Conservation (phyloP, 2,888 invertebrate species). For the Netelia melanura region DNA sequence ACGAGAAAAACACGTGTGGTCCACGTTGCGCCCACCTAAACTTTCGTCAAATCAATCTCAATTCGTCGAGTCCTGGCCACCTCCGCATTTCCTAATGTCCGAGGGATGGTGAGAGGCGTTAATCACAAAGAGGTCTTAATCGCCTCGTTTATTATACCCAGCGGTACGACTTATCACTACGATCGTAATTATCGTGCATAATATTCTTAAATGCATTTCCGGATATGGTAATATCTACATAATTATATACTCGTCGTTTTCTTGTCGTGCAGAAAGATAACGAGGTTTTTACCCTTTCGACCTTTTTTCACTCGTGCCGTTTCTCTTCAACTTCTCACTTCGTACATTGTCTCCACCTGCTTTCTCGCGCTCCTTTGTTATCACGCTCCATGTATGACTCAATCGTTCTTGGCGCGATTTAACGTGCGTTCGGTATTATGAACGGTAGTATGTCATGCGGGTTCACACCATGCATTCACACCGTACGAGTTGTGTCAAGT, state of each 20-base stretch:
- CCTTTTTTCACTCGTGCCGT: not conserved
- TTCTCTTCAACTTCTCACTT: constrained; percentile 1
- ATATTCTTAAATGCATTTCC: constrained; percentile 1
- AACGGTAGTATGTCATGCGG: not conserved
- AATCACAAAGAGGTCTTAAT: constrained; percentile 24
- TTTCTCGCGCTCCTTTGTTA: not conserved
- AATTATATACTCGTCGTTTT: not conserved
- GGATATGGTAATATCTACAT: not conserved
- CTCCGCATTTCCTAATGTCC: not conserved
- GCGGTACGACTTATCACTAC: constrained; percentile 1
- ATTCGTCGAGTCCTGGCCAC: constrained; percentile 21
- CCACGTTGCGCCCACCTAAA: not conserved
- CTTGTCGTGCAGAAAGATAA: not conserved
- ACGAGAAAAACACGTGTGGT: not conserved
- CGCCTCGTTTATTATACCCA: constrained; percentile 16
- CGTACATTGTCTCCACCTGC: constrained; percentile 7
- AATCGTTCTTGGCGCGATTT: constrained; percentile 9
- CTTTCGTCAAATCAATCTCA: constrained; percentile 21
- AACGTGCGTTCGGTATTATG: not conserved
- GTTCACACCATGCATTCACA: not conserved
- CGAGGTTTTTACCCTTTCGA: constrained; percentile 29
- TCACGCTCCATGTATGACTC: not conserved
- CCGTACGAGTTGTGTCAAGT: not conserved
- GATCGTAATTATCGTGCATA: constrained; percentile 31
- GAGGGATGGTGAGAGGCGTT: constrained; percentile 25